A percentile compares a stretch with the other conserved stretches of the same genome.
Evolutionary conservation across 2,113 vertebrate species (phyloP).

Genomic region (Dinomys branickii): DNA sequence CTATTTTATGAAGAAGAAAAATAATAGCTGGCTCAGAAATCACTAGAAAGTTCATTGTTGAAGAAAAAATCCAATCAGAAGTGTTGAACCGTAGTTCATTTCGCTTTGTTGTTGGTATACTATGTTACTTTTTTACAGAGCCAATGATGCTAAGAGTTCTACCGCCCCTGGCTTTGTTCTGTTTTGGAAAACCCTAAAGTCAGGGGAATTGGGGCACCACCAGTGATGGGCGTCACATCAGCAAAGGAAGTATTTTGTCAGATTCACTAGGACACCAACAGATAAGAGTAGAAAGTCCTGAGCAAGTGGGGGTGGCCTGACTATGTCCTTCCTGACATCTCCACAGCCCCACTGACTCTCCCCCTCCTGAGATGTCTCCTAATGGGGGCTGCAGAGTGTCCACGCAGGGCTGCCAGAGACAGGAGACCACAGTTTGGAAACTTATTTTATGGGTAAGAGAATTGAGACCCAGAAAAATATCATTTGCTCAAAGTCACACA

Average conservation of each 20-base stretch:
- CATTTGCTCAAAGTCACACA: conserved; percentile 13
- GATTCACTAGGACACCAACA: neutral
- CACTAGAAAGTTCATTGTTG: neutral
- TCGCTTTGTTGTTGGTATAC: neutral
- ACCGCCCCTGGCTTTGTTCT: neutral
- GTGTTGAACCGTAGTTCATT: conserved; percentile 1
- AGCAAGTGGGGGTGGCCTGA: neutral
- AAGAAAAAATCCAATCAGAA: conserved; percentile 37
- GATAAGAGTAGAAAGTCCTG: neutral
- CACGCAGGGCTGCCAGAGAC: too few species aligned
- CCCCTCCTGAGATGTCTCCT: neutral
- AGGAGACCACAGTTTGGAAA: neutral
- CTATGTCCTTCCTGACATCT: neutral
- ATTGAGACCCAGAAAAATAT: neutral
- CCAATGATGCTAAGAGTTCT: neutral
- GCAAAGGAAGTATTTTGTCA: neutral
- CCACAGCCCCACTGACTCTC: neutral
- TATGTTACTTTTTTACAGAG: neutral
- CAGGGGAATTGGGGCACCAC: neutral
- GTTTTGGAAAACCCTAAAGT: neutral
- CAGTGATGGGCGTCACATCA: neutral
- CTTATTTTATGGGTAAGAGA: neutral
- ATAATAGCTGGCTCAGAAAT: conserved; percentile 43
- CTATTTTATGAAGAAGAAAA: conserved; percentile 43
- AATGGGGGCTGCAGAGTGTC: too few species aligned